phyloP scores from a whole-genome alignment of 2,113 vertebrate genomes.

The Pipra filicauda region DNA sequence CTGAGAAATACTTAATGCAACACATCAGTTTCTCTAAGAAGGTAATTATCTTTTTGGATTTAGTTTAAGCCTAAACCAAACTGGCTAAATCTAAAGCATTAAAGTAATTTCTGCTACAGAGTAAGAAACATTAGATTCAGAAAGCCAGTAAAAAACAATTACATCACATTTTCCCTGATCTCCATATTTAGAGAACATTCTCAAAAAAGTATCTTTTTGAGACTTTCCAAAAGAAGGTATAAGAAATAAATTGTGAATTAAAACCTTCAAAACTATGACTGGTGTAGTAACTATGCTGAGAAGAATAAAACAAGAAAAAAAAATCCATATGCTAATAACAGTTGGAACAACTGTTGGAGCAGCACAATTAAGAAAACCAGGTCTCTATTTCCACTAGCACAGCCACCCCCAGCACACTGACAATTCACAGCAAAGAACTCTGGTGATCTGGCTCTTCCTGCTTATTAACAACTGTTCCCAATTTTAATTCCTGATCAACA shows the following conservation, averaged over 20 bases:
- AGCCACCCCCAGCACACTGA: neutral
- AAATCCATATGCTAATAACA: neutral
- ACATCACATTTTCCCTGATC: neutral
- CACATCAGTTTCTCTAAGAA: neutral
- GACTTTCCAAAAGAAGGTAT: neutral
- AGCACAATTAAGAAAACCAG: neutral
- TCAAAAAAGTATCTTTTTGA: neutral
- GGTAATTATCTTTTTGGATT: neutral
- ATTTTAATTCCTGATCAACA: neutral
- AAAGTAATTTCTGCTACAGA: neutral
- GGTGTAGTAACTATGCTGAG: neutral
- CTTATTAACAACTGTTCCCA: neutral
- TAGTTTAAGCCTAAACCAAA: neutral
- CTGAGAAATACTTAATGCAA: neutral
- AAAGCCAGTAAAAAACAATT: neutral
- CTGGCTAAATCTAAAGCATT: neutral
- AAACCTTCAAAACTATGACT: neutral
- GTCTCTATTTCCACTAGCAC: neutral
- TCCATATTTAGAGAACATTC: neutral
- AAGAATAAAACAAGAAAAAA: neutral
- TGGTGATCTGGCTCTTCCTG: neutral
- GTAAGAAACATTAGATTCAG: neutral
- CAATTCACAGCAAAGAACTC: neutral
- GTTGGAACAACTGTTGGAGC: neutral
- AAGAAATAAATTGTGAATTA: neutral